Evolutionary conservation across 2,888 invertebrate genomes (phyloP).

Genomic region (Homarus gammarus): DNA sequence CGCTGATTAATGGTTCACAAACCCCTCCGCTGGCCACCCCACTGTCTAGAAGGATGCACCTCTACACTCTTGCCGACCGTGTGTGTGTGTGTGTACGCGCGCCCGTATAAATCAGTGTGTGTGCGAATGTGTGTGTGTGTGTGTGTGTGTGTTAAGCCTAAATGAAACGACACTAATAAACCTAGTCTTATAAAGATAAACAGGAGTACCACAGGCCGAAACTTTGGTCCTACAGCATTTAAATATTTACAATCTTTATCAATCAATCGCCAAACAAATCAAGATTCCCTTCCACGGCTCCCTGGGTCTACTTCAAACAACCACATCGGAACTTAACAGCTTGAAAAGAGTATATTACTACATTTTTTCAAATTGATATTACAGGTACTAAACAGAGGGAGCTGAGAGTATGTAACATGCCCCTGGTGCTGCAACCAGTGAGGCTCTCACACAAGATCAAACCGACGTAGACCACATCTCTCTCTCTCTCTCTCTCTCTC

Average conservation of each 20-base stretch:
- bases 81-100: not conserved
- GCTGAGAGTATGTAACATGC: conserved; percentile 9
- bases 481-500: not conserved
- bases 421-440: not conserved
- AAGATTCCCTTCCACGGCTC: no score
- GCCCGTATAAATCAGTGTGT: not conserved
- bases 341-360: no score
- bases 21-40: not conserved
- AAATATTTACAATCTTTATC: no score
- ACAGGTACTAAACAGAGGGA: conserved; percentile 19
- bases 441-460: not conserved
- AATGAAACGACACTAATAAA: no score
- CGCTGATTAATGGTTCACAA: not conserved
- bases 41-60: no score
- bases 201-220: no score
- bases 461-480: no score
- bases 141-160: not conserved
- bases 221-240: no score
- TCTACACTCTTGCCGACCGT: not conserved
- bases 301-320: no score
- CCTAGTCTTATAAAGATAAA: no score
- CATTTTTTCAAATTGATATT: conserved; percentile 13
- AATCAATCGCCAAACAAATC: no score
- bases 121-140: not conserved
- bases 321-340: no score